Percentiles rank a stretch among this genome's conserved stretches.
Evolutionary conservation across 2,888 invertebrate genomes (phyloP).

Genomic region (Pecten maximus): DNA sequence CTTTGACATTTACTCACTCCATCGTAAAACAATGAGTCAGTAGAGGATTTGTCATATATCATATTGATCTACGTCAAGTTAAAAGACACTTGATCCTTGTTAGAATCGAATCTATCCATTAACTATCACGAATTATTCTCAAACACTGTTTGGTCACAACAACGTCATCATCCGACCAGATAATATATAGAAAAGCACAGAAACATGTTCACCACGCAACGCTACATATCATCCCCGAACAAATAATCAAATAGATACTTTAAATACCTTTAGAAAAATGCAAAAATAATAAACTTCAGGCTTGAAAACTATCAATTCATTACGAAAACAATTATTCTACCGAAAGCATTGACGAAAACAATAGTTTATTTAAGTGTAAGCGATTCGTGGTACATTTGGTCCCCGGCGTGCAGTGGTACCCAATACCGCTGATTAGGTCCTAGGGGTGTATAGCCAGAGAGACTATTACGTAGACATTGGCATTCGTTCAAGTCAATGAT

Average conservation of each 20-base stretch:
- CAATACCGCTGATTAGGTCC: conserved; percentile 15
- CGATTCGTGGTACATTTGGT: neutral
- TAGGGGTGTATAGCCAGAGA: neutral
- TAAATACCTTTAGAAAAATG: neutral
- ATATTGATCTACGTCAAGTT: neutral
- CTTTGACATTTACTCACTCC: neutral
- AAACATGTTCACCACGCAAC: neutral
- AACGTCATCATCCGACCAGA: neutral
- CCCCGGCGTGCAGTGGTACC: neutral
- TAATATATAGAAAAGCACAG: neutral
- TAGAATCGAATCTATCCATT: neutral
- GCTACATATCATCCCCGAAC: neutral
- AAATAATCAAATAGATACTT: neutral
- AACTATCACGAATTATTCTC: neutral
- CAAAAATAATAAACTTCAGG: neutral
- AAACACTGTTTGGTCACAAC: too few species aligned
- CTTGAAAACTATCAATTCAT: neutral
- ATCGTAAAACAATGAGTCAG: neutral
- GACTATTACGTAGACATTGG: neutral
- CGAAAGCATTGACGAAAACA: neutral
- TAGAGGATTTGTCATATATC: neutral
- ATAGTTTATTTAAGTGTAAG: neutral
- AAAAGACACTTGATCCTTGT: neutral
- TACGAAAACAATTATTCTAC: neutral
- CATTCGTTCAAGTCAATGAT: neutral